These are phyloP conservation scores for Centropristis striata DNA, from an alignment of 2,113 vertebrate genomes.

Conservation along the genomic window DNA sequence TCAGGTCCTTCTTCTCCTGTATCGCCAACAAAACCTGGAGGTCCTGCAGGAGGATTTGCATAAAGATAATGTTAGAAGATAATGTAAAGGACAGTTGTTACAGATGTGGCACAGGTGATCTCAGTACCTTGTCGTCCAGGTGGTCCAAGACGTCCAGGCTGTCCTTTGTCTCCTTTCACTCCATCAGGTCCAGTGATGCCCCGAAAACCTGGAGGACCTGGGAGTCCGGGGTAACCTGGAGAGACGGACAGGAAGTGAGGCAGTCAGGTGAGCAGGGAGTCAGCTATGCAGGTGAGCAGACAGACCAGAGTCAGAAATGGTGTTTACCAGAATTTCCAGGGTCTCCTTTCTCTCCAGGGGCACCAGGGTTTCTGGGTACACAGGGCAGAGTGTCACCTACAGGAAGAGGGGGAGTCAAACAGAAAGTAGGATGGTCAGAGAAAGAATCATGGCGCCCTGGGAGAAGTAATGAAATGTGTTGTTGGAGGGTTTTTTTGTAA, in stretches of 20 bases:
- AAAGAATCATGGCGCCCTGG: background rate
- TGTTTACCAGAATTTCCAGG: slow-evolving; percentile 74
- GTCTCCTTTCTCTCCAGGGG: slow-evolving; percentile 73
- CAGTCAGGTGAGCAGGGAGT: background rate
- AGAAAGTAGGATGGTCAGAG: background rate
- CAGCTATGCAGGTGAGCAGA: background rate
- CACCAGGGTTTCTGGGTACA: slow-evolving; percentile 60
- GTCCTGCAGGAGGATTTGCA: slow-evolving; percentile 54
- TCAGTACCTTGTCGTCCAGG: slow-evolving; percentile 73
- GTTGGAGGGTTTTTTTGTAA: background rate
- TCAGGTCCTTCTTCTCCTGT: slow-evolving; percentile 77
- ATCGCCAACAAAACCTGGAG: slow-evolving; percentile 67
- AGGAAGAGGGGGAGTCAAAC: slow-evolving; percentile 4
- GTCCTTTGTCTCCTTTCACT: slow-evolving; percentile 78
- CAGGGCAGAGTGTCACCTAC: slow-evolving; percentile 76
- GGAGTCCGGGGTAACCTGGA: slow-evolving; percentile 57
- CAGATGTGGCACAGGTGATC: background rate
- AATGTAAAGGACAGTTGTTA: background rate
- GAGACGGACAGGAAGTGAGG: no score
- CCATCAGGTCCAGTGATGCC: slow-evolving; percentile 76
- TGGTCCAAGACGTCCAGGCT: slow-evolving; percentile 48
- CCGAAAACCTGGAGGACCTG: slow-evolving; percentile 62
- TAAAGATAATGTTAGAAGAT: background rate
- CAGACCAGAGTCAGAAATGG: background rate
- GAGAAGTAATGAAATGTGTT: background rate